Conservation (phyloP, 1,140 invertebrate genomes). For the Drosophila setifemur region DNA sequence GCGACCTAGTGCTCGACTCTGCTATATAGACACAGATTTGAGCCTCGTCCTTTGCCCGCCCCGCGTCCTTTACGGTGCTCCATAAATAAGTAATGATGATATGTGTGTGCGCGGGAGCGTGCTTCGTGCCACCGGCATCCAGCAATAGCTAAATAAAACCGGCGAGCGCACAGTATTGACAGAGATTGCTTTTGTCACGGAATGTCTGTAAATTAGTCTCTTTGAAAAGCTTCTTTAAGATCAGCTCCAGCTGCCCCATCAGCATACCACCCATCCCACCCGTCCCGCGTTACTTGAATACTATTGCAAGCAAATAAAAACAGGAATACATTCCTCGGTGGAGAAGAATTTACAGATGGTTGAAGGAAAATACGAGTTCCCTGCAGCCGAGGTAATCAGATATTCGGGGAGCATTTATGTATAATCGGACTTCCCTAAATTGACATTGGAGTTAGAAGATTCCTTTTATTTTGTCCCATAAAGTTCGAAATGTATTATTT, state of each 20-base stretch:
- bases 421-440: no score
- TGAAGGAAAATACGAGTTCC: no score
- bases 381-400: no score
- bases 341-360: background rate
- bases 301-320: no score
- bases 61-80: background rate
- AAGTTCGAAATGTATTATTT: no score
- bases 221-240: conserved; percentile 10
- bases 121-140: background rate
- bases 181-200: conserved; percentile 24
- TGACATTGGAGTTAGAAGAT: no score
- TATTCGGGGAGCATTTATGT: background rate
- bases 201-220: conserved; percentile 24
- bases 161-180: conserved; percentile 30
- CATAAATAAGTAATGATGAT: conserved; percentile 58
- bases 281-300: no score
- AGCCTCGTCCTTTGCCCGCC: conserved; percentile 8
- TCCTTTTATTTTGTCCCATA: no score
- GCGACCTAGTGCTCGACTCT: conserved; percentile 49
- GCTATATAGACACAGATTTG: conserved; percentile 29
- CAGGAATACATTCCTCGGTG: no score
- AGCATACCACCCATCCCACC: no score
- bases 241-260: no score
- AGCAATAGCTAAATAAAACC: conserved; percentile 21
- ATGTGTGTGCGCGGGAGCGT: conserved; percentile 1